phyloP scores from a whole-genome alignment of 2,888 invertebrate genomes.

The Brachyptera risi region DNA sequence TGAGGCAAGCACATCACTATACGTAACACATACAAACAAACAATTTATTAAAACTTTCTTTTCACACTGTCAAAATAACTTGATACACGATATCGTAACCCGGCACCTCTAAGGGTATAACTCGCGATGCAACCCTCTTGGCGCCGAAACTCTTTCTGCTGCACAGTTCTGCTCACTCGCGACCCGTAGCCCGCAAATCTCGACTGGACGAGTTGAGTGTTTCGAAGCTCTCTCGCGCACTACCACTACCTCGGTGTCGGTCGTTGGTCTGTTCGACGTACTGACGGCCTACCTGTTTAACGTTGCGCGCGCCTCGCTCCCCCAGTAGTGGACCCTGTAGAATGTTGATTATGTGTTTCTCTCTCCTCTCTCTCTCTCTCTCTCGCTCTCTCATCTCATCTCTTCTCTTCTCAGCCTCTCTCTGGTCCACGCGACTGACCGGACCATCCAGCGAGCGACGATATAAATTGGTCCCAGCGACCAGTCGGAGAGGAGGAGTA shows the following conservation, averaged over 20 bases:
- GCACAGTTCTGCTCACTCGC: slow-evolving; percentile 3
- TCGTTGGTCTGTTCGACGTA: slow-evolving; percentile 22
- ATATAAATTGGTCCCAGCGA: slow-evolving; percentile 18
- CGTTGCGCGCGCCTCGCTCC: slow-evolving; percentile 23
- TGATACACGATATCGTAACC: not conserved
- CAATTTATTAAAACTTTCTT: slow-evolving; percentile 1
- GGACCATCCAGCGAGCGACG: slow-evolving; percentile 10
- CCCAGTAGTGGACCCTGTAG: slow-evolving; percentile 28
- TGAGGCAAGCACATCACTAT: slow-evolving; percentile 10
- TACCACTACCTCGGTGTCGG: slow-evolving; percentile 15
- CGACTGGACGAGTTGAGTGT: slow-evolving; percentile 22
- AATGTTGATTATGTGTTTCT: slow-evolving; percentile 27
- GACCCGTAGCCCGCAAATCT: slow-evolving; percentile 20
- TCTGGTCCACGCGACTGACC: slow-evolving; percentile 17
- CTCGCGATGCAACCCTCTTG: too few relatives aligned
- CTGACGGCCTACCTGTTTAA: slow-evolving; percentile 27
- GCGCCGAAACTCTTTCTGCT: not conserved
- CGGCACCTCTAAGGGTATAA: too few relatives aligned
- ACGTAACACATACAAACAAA: slow-evolving; percentile 8
- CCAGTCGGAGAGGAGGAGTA: slow-evolving; percentile 17
- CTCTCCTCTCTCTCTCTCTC: slow-evolving; percentile 21
- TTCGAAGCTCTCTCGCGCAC: slow-evolving; percentile 16
- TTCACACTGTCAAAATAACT: too few relatives aligned
- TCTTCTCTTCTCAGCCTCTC: slow-evolving; percentile 8
- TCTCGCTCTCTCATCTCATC: slow-evolving; percentile 6